phyloP scores from a whole-genome alignment of 2,113 vertebrate species.

The Gobius niger region DNA sequence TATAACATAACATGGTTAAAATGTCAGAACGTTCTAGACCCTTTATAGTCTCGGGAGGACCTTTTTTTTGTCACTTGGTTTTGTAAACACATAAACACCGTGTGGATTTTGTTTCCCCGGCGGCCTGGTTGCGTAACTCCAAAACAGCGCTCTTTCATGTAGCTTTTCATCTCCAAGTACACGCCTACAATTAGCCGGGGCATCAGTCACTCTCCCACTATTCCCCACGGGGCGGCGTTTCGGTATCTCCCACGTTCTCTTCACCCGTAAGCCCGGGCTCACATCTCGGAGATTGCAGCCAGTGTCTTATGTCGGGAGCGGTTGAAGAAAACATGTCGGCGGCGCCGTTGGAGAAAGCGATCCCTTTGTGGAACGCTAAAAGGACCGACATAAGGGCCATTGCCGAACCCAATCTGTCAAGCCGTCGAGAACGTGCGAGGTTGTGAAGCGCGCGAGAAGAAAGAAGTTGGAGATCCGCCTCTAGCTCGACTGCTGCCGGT shows the following conservation, averaged over 20 bases:
- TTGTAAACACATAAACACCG: neutral
- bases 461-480: constrained; percentile 50
- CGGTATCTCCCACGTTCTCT: constrained; percentile 18
- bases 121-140: constrained; percentile 18
- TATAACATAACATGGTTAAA: no score
- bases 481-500: constrained; percentile 40
- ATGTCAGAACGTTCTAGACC: no score
- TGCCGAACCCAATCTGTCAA: constrained; percentile 75
- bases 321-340: constrained; percentile 51
- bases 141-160: constrained; percentile 1
- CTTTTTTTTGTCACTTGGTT: neutral
- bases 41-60: no score
- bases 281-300: constrained; percentile 30
- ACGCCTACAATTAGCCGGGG: constrained; percentile 31
- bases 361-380: constrained; percentile 55
- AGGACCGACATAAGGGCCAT: constrained; percentile 43
- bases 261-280: constrained; percentile 11
- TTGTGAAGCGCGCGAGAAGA: constrained; percentile 46
- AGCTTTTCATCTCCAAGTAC: constrained; percentile 23
- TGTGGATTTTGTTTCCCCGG: constrained; percentile 5
- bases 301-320: constrained; percentile 34
- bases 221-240: constrained; percentile 11
- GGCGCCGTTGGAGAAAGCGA: constrained; percentile 22
- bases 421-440: constrained; percentile 46
- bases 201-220: constrained; percentile 34